A percentile compares a stretch with the other conserved stretches of the same genome.
Evolutionary conservation across 2,797 vertebrate genomes (phyloP).

Genomic region (Oophaga sylvatica): DNA sequence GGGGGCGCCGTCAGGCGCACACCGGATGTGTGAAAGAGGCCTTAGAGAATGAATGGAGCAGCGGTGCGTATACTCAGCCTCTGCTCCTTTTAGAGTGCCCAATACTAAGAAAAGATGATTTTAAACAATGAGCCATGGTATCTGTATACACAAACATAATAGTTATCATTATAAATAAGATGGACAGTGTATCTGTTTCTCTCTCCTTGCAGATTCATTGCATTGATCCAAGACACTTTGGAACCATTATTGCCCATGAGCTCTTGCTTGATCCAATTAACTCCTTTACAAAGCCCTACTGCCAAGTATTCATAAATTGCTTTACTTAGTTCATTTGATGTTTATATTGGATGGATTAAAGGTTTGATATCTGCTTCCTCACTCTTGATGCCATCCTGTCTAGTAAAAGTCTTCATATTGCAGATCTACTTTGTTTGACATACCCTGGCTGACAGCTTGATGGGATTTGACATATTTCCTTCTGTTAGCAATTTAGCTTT

Average conservation of each 20-base stretch:
- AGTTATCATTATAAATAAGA: neutral
- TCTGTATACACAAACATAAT: too few relatives aligned
- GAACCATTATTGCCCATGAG: neutral
- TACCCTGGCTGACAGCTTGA: neutral
- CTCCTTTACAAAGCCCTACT: neutral
- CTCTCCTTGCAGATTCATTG: neutral
- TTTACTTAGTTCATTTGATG: neutral
- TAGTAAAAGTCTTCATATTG: neutral
- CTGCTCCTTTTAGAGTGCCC: too few relatives aligned
- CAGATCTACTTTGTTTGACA: constrained; percentile 41
- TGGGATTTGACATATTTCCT: constrained; percentile 19
- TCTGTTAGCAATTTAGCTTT: constrained; percentile 14
- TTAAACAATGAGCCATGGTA: too few relatives aligned
- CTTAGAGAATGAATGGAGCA: too few relatives aligned
- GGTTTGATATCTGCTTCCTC: neutral
- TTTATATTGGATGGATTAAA: neutral
- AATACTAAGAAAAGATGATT: too few relatives aligned
- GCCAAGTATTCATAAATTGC: neutral
- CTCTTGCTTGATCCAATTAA: neutral
- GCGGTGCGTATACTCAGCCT: too few relatives aligned
- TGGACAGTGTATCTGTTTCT: neutral
- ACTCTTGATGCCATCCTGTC: neutral
- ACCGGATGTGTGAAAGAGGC: too few relatives aligned
- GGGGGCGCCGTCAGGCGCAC: too few relatives aligned
- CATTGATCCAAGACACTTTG: neutral